phyloP scores from a whole-genome alignment of 2,888 invertebrate genomes.

The Antheraea assamensis region DNA sequence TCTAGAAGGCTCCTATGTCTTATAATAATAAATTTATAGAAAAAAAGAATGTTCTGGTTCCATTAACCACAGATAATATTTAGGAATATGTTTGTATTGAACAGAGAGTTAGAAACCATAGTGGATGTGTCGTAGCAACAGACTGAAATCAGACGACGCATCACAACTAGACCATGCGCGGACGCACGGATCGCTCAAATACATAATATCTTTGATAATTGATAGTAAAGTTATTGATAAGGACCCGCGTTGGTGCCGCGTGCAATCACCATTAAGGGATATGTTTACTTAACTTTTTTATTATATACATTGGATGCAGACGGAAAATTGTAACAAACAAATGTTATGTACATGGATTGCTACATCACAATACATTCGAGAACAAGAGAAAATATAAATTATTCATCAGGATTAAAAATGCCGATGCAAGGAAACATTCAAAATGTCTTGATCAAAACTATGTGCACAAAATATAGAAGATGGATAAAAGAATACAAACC shows the following conservation, averaged over 20 bases:
- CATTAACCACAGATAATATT: not conserved
- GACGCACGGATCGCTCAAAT: slow-evolving; percentile 25
- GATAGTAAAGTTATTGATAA: slow-evolving; percentile 55
- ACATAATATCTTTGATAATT: slow-evolving; percentile 54
- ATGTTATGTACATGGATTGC: no score
- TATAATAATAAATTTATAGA: no score
- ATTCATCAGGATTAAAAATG: not conserved
- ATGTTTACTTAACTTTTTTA: not conserved
- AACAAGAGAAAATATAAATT: not conserved
- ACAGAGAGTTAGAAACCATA: no score
- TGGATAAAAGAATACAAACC: no score
- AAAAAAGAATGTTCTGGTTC: no score
- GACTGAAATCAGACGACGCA: not conserved
- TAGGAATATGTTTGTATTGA: no score
- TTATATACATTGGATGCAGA: no score
- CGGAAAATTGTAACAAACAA: no score
- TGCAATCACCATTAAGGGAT: slow-evolving; percentile 54
- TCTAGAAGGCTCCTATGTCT: no score
- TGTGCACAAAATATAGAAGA: no score
- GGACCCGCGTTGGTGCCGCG: slow-evolving; percentile 48
- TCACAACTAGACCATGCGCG: slow-evolving; percentile 33
- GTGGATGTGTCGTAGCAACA: not conserved
- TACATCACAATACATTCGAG: not conserved
- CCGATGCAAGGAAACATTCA: no score
- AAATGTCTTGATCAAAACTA: no score